Conservation (phyloP, 2,888 invertebrate genomes). For the Steinernema hermaphroditum region DNA sequence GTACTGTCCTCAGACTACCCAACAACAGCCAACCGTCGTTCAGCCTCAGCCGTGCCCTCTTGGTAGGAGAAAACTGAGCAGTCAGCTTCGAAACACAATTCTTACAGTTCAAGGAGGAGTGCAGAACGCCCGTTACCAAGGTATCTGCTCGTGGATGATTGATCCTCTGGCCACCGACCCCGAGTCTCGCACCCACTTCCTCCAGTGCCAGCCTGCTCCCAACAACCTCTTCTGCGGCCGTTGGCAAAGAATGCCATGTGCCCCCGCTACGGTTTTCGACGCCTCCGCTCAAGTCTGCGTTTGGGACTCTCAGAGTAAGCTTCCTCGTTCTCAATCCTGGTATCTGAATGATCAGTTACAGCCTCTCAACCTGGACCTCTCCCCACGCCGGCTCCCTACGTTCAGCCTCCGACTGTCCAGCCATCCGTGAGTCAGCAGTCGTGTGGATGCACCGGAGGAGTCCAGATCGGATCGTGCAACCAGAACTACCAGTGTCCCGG, state of each 20-base stretch:
- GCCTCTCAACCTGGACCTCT: constrained; percentile 35
- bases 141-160: constrained; percentile 67
- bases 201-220: constrained; percentile 61
- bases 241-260: constrained; percentile 64
- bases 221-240: constrained; percentile 66
- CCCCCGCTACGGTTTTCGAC: constrained; percentile 65
- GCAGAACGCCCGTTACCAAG: constrained; percentile 63
- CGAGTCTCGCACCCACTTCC: constrained; percentile 46
- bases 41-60: constrained; percentile 65
- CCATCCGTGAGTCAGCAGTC: constrained; percentile 46
- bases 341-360: background rate
- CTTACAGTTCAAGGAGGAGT: constrained; percentile 62
- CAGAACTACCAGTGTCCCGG: constrained; percentile 65
- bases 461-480: constrained; percentile 65
- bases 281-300: constrained; percentile 58
- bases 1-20: constrained; percentile 56
- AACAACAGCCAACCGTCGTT: constrained; percentile 51
- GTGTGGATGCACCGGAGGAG: constrained; percentile 63
- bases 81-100: background rate
- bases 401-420: constrained; percentile 37
- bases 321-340: background rate
- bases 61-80: constrained; percentile 40
- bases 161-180: constrained; percentile 65
- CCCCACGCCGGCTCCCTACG: constrained; percentile 58
- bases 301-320: constrained; percentile 51